Evolutionary conservation across 2,797 vertebrate species (phyloP).

Genomic region (Falco naumanni): DNA sequence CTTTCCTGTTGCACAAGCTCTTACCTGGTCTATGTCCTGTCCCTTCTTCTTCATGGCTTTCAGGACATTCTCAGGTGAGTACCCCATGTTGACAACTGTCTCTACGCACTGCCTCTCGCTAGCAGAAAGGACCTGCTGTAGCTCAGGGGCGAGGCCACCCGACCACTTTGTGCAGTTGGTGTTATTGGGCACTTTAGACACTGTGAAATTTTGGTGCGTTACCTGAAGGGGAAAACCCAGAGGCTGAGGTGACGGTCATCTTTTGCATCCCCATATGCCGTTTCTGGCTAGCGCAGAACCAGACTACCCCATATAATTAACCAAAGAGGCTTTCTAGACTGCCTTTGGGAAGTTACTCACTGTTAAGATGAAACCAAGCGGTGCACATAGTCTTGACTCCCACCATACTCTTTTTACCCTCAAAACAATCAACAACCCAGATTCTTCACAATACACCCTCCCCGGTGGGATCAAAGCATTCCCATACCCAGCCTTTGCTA

Average conservation of each 20-base stretch:
- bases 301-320: background rate
- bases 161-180: slow-evolving; percentile 17
- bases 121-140: slow-evolving; percentile 85
- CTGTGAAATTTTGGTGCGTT: slow-evolving; percentile 68
- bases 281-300: background rate
- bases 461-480: background rate
- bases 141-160: background rate
- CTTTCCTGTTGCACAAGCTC: background rate
- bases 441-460: background rate
- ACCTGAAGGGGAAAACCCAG: slow-evolving; percentile 56
- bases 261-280: background rate
- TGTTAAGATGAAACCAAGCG: background rate
- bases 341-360: background rate
- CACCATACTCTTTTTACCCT: background rate
- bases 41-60: slow-evolving; percentile 97
- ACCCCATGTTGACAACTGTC: slow-evolving; percentile 94
- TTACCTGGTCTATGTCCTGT: slow-evolving; percentile 95
- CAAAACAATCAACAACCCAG: background rate
- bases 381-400: background rate
- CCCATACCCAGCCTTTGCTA: background rate
- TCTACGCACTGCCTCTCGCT: slow-evolving; percentile 91
- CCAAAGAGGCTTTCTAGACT: background rate
- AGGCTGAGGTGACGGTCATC: background rate
- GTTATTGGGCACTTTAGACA: slow-evolving; percentile 79
- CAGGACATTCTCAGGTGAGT: slow-evolving; percentile 90